Conservation (phyloP, 1,140 invertebrate genomes). For the Vanessa tameamea region DNA sequence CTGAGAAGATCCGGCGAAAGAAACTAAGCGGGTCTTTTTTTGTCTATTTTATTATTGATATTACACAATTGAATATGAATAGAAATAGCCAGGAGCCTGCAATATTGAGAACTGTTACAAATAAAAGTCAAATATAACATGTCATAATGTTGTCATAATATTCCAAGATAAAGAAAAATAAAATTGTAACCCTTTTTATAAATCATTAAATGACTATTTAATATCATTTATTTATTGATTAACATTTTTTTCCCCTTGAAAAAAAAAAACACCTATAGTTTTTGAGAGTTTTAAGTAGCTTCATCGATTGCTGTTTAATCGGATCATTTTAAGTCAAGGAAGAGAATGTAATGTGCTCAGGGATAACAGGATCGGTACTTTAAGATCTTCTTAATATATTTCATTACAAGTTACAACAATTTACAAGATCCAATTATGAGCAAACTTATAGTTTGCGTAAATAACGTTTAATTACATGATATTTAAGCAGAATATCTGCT, state of each 20-base stretch:
- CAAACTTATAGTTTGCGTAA: not conserved
- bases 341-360: slow-evolving; percentile 1
- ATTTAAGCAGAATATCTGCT: not conserved
- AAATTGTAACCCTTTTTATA: too few species aligned
- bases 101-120: too few species aligned
- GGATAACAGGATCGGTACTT: not conserved
- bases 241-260: not conserved
- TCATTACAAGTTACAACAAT: not conserved
- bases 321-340: slow-evolving; percentile 7
- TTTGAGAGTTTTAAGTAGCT: not conserved
- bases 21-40: too few species aligned
- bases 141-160: too few species aligned
- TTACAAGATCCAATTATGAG: not conserved
- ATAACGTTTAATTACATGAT: not conserved
- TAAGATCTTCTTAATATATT: slow-evolving; percentile 1
- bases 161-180: too few species aligned
- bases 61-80: too few species aligned
- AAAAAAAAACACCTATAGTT: not conserved
- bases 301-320: not conserved
- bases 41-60: too few species aligned
- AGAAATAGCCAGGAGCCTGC: too few species aligned
- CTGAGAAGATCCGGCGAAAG: too few species aligned
- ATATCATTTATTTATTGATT: too few species aligned
- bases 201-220: too few species aligned
- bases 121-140: too few species aligned